phyloP scores from a whole-genome alignment of 2,113 vertebrate genomes.

The Cariama cristata region DNA sequence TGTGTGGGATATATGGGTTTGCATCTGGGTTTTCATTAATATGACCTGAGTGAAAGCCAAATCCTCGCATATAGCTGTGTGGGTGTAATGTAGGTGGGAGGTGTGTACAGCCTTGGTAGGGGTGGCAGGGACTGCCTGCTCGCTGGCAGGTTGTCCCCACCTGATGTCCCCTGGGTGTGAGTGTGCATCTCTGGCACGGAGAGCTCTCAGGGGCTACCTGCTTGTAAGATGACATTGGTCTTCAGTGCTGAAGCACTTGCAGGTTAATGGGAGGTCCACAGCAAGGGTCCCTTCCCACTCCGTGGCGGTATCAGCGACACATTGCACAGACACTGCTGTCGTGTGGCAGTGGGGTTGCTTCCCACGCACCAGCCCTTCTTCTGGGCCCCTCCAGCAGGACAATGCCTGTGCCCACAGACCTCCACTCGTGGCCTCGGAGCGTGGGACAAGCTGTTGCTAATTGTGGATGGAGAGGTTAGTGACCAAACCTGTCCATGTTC shows the following conservation, averaged over 20 bases:
- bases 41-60: not conserved
- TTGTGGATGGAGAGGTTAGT: not conserved
- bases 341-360: not conserved
- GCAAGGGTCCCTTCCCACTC: not conserved
- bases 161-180: not conserved
- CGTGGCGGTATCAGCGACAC: no score
- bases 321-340: not conserved
- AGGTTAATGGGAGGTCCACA: not conserved
- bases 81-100: not conserved
- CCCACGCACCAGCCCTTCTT: not conserved
- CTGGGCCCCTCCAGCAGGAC: not conserved
- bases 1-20: not conserved
- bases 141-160: accelerated
- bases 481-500: not conserved
- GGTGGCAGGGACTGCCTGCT: not conserved
- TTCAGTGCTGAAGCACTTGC: not conserved
- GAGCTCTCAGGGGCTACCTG: not conserved
- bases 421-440: not conserved
- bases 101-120: not conserved
- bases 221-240: not conserved
- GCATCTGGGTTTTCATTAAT: not conserved
- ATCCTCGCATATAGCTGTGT: accelerated
- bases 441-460: accelerated
- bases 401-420: not conserved
- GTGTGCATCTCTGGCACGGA: not conserved